Conservation (phyloP, 2,113 vertebrate species). For the Ginglymostoma cirratum region DNA sequence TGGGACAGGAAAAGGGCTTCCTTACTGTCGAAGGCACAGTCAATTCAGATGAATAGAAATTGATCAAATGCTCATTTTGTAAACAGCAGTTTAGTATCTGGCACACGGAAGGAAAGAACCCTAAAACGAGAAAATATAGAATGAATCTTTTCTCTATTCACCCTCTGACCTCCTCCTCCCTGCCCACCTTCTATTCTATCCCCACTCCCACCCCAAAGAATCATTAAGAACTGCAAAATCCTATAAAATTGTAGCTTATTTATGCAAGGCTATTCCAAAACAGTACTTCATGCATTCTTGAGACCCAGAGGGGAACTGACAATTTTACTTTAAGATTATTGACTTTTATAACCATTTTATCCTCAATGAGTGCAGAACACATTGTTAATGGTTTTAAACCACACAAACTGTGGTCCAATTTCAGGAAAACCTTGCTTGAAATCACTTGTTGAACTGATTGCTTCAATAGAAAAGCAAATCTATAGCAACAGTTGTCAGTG, state of each 20-base stretch:
- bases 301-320: too few relatives aligned
- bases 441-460: background rate
- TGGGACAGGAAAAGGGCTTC: background rate
- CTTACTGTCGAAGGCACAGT: background rate
- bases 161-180: background rate
- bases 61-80: background rate
- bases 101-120: background rate
- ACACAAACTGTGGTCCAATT: background rate
- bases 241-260: background rate
- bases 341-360: background rate
- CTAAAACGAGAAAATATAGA: background rate
- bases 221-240: background rate
- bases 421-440: background rate
- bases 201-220: background rate
- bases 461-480: slow-evolving; percentile 7
- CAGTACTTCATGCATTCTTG: background rate
- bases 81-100: too few relatives aligned
- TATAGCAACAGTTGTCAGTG: background rate
- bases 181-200: too few relatives aligned
- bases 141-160: background rate
- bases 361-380: background rate
- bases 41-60: background rate
- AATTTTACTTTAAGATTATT: background rate
- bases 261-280: background rate
- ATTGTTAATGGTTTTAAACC: background rate